These are phyloP conservation scores for Drosophila ficusphila DNA, from an alignment of 1,140 invertebrate species.

Conservation along the genomic window DNA sequence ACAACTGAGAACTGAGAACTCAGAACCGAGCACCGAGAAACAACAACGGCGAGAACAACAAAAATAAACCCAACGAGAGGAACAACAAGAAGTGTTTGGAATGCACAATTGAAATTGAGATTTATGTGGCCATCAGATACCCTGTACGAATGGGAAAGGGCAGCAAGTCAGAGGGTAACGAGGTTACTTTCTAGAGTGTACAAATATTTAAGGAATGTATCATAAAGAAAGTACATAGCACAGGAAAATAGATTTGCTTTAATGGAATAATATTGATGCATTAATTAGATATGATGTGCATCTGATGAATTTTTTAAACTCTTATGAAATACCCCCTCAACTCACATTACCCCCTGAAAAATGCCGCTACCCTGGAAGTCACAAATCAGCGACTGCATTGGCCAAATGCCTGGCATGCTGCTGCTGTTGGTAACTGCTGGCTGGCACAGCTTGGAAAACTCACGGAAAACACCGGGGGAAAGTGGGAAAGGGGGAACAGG, in stretches of 20 bases:
- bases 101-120: constrained; percentile 50
- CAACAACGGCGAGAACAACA: constrained; percentile 29
- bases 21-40: constrained; percentile 22
- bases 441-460: constrained; percentile 56
- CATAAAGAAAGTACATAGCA: no score
- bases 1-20: constrained; percentile 33
- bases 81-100: constrained; percentile 44
- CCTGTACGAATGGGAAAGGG: neutral
- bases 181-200: no score
- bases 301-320: neutral
- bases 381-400: constrained; percentile 56
- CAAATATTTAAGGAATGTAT: no score
- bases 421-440: constrained; percentile 22
- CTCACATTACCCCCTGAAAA: neutral
- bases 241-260: no score
- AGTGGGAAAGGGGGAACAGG: no score
- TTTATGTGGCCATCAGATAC: constrained; percentile 23
- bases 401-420: constrained; percentile 56
- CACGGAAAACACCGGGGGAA: constrained; percentile 1
- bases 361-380: constrained; percentile 37
- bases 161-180: no score
- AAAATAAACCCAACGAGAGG: constrained; percentile 19
- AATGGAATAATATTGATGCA: no score
- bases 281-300: neutral
- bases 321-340: neutral